Evolutionary conservation across 2,113 vertebrate species (phyloP).

Genomic region (Rousettus leschenaultii): DNA sequence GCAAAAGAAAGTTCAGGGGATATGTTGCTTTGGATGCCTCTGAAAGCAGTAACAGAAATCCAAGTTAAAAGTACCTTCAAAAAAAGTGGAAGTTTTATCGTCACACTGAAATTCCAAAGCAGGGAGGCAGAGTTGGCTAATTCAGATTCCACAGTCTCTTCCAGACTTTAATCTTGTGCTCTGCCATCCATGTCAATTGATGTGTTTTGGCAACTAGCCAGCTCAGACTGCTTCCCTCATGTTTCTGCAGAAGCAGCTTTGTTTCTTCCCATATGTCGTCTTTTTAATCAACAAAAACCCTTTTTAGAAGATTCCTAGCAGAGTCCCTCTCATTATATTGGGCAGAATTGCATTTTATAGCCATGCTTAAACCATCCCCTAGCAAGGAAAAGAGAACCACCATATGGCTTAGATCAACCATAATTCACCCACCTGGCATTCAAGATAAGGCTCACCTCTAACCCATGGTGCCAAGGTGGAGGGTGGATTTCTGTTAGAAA

Average conservation of each 20-base stretch:
- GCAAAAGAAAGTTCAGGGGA: not conserved
- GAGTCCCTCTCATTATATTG: not conserved
- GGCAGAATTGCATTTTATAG: not conserved
- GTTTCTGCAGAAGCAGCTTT: not conserved
- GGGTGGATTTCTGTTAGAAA: not conserved
- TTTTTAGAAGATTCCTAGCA: not conserved
- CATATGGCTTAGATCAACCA: not conserved
- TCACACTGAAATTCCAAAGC: not conserved
- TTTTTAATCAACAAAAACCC: not conserved
- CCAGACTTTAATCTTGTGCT: not conserved
- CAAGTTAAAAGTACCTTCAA: not conserved
- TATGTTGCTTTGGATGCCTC: not conserved
- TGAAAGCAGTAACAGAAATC: not conserved
- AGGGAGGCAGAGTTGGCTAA: not conserved
- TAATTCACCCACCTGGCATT: not conserved
- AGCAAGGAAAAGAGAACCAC: not conserved
- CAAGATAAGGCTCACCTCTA: not conserved
- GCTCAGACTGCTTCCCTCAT: not conserved
- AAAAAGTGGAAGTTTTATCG: not conserved
- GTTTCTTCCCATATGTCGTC: not conserved
- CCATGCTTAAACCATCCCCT: not conserved
- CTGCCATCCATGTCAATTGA: not conserved
- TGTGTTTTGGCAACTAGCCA: not conserved
- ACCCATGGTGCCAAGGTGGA: accelerated
- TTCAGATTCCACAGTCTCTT: not conserved